Conservation (phyloP, 2,888 invertebrate genomes). For the Cerastis leucographa region DNA sequence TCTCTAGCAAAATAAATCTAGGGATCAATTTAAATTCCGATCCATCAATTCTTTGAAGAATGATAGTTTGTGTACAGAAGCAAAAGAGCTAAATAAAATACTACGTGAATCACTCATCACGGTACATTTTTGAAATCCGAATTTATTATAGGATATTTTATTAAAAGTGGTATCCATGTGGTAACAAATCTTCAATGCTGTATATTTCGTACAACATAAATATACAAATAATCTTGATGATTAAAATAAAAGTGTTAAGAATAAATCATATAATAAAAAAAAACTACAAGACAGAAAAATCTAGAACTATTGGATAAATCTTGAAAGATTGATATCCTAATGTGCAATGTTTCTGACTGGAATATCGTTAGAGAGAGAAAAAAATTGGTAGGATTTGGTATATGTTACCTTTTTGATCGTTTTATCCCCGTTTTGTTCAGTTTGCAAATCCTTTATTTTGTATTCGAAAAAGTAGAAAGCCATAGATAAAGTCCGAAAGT, state of each 20-base stretch:
- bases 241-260: constrained; percentile 4
- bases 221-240: constrained; percentile 11
- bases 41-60: constrained; percentile 9
- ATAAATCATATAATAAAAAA: constrained; percentile 19
- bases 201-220: neutral
- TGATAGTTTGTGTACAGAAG: neutral
- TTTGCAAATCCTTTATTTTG: neutral
- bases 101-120: constrained; percentile 36
- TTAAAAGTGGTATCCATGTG: constrained; percentile 4
- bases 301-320: constrained; percentile 13
- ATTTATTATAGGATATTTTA: constrained; percentile 16
- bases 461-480: neutral
- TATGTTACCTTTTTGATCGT: constrained; percentile 2
- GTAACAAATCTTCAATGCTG: constrained; percentile 1
- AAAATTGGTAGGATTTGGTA: neutral
- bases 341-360: constrained; percentile 2
- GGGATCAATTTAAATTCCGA: constrained; percentile 2
- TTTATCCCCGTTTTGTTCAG: neutral
- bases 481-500: neutral
- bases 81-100: constrained; percentile 14
- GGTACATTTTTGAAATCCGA: constrained; percentile 4
- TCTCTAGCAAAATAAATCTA: neutral
- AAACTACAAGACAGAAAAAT: neutral
- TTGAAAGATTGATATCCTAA: constrained; percentile 25
- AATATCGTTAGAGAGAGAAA: constrained; percentile 10